Evolutionary conservation across 2,113 vertebrate genomes (phyloP).

Genomic region (Lates calcarifer): DNA sequence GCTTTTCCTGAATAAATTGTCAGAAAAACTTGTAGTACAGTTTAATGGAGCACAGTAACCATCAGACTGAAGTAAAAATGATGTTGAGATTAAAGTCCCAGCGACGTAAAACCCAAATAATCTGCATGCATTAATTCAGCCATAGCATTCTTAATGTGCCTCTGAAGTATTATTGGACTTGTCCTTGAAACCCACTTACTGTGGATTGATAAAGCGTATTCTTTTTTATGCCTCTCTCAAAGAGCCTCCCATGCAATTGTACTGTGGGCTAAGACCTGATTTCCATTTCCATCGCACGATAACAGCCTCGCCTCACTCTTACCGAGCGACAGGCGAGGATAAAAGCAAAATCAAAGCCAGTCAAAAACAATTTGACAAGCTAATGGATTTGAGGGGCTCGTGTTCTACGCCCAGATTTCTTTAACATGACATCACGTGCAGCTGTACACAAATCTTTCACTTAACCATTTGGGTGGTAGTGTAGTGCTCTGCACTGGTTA

Average conservation of each 20-base stretch:
- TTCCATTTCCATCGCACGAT: constrained; percentile 69
- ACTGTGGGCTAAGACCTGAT: constrained; percentile 66
- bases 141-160: constrained; percentile 56
- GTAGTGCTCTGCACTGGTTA: constrained; percentile 18
- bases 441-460: constrained; percentile 16
- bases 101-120: constrained; percentile 49
- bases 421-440: constrained; percentile 40
- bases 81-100: constrained; percentile 33
- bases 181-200: constrained; percentile 79
- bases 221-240: constrained; percentile 66
- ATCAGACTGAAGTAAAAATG: constrained; percentile 22
- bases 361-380: constrained; percentile 62
- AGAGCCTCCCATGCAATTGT: constrained; percentile 56
- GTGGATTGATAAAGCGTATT: constrained; percentile 69
- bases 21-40: background rate
- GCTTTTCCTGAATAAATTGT: background rate
- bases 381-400: constrained; percentile 40
- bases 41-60: constrained; percentile 12
- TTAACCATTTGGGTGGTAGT: constrained; percentile 12
- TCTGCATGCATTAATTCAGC: constrained; percentile 55
- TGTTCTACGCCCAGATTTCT: constrained; percentile 39
- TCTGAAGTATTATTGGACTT: constrained; percentile 69
- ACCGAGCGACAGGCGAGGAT: constrained; percentile 37
- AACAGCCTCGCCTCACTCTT: constrained; percentile 59
- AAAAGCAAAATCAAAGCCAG: constrained; percentile 71